Evolutionary conservation across 2,888 invertebrate genomes (phyloP), one percentile per base, ranked within the genome.

Genomic region (Hoplodrina blanda): DNA sequence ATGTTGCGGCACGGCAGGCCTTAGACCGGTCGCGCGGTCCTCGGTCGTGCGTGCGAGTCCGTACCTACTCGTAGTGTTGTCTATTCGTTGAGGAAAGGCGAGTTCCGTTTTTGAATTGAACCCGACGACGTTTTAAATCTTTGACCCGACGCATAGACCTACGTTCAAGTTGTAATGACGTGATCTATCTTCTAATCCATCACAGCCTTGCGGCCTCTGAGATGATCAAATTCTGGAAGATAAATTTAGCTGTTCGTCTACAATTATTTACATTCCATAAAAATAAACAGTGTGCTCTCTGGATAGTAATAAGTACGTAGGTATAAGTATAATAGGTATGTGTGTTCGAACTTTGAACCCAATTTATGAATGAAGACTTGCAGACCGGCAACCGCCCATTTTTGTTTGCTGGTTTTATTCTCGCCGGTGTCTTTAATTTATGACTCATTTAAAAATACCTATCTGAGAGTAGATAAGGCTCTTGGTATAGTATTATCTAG

Each of bases 1-100:
- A 80, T 83, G 78, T 76, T 85, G 85, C 85, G 78, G 80, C 84
- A 81, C 78, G 73, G 62, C 60, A 78, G 69, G 80, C 76, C 73
- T 65, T 73, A 83, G 83, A 80, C 84, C 85, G 83, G 86, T 85
- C 80, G 81, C 61, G 73, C 76, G 74, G 76, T 79, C 73, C 76
- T 76, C 62, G 25, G 62, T 74, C 65, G 72, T 69, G 78, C 70
- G 62, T 46, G 46, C 46, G 15, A 44, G 44, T 15, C 55, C 62
- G 76, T 69, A 33, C n/a, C n/a, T n/a, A n/a, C 52, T 62, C 59
- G 13, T 68, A 64, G 50, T 68, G 78, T 76, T 80, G 67, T 78
- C 76, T 77, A 66, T 69, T 74, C 73, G 72, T 53, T 72, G 76
- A 55, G 69, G 61, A 61, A 67, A 61, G 69, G 61, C 63, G 69